phyloP scores from a whole-genome alignment of 37 sponge, comb jelly and placozoan genomes.

The Mnemiopsis leidyi region DNA sequence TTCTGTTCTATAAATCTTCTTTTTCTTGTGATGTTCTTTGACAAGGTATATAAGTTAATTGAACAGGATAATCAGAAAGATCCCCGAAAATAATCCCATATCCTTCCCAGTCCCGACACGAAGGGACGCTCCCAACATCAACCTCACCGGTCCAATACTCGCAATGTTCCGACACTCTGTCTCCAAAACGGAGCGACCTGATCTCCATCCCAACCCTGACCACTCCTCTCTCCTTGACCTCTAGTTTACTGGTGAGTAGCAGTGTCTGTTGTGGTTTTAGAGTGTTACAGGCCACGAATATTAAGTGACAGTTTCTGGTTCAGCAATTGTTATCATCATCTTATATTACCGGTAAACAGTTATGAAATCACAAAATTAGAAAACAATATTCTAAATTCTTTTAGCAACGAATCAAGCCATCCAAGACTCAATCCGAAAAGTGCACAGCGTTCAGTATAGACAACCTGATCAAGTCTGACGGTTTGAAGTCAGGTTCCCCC shows the following conservation, averaged over 20 bases:
- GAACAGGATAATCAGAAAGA: too few species aligned
- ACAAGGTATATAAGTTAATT: too few species aligned
- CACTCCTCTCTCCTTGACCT: not conserved
- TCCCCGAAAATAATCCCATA: too few species aligned
- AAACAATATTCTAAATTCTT: not conserved
- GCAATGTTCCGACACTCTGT: not conserved
- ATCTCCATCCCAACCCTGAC: not conserved
- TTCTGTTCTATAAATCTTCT: too few species aligned
- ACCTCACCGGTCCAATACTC: not conserved
- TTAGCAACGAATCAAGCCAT: not conserved
- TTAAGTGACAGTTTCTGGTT: too few species aligned
- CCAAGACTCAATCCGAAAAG: not conserved
- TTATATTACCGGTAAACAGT: too few species aligned
- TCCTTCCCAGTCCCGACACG: not conserved
- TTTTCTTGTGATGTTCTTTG: too few species aligned
- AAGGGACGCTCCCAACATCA: not conserved
- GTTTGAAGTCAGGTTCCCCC: not conserved
- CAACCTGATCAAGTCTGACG: constrained; percentile 4
- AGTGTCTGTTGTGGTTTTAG: too few species aligned
- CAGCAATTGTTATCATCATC: too few species aligned
- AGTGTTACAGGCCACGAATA: too few species aligned
- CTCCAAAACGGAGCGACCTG: not conserved
- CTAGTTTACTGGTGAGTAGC: not conserved
- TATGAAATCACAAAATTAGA: too few species aligned
- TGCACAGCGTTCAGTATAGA: constrained; percentile 19